These are phyloP conservation scores for Drosophila ezoana DNA, from an alignment of 2,888 invertebrate species.

Conservation along the genomic window DNA sequence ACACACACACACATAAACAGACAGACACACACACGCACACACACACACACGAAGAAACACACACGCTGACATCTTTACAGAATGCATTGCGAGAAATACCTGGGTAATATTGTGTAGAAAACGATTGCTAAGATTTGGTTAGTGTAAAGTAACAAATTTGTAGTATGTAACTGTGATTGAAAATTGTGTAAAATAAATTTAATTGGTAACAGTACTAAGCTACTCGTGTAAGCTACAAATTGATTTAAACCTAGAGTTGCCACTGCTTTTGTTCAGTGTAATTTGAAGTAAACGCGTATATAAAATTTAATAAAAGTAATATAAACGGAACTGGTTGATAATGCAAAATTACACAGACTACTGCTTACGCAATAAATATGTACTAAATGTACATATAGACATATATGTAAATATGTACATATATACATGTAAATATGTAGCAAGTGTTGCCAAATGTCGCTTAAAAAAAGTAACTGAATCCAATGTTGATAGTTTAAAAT, in stretches of 20 bases:
- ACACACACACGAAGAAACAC: slow-evolving; percentile 6
- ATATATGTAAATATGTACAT: not conserved
- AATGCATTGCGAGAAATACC: slow-evolving; percentile 70
- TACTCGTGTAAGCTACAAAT: slow-evolving; percentile 10
- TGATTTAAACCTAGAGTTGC: not conserved
- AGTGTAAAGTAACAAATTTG: slow-evolving; percentile 76
- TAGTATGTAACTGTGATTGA: slow-evolving; percentile 81
- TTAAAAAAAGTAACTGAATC: too few species aligned
- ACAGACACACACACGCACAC: slow-evolving; percentile 20
- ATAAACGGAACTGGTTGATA: slow-evolving; percentile 19
- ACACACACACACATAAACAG: slow-evolving; percentile 29
- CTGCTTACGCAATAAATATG: slow-evolving; percentile 31
- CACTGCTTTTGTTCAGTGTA: slow-evolving; percentile 33
- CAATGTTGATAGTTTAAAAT: too few species aligned
- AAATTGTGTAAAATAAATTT: slow-evolving; percentile 77
- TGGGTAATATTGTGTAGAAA: slow-evolving; percentile 66
- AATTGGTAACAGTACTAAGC: slow-evolving; percentile 65
- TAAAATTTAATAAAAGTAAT: slow-evolving; percentile 22
- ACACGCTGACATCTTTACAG: slow-evolving; percentile 56
- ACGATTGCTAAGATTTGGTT: slow-evolving; percentile 61
- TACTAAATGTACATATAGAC: not conserved
- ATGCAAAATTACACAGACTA: slow-evolving; percentile 10
- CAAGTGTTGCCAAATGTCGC: too few species aligned
- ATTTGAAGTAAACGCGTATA: slow-evolving; percentile 29
- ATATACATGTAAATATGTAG: too few species aligned